Conservation (phyloP, 2,888 invertebrate species). For the Pycnomerus fuliginosus region DNA sequence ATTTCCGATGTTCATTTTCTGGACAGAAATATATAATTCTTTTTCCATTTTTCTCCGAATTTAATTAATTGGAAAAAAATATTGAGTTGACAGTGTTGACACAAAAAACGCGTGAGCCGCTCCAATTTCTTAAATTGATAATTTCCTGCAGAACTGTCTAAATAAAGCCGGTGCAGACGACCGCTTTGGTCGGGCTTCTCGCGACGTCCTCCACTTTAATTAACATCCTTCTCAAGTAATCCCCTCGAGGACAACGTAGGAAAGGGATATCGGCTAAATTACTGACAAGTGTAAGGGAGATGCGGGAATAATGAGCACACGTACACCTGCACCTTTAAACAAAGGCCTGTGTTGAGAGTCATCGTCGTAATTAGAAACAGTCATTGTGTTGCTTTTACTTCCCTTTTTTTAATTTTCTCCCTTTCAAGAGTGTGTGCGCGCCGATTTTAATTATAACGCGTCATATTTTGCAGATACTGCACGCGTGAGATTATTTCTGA, state of each 20-base stretch:
- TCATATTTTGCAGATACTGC: no score
- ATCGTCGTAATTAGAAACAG: constrained; percentile 32
- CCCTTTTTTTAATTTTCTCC: constrained; percentile 12
- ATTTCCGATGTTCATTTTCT: no score
- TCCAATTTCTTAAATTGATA: constrained; percentile 19
- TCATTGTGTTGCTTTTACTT: constrained; percentile 12
- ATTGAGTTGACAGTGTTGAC: no score
- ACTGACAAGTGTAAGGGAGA: constrained; percentile 24
- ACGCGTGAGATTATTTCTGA: no score
- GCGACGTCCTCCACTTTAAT: constrained; percentile 31
- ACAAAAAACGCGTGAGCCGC: no score
- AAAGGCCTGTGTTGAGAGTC: constrained; percentile 29
- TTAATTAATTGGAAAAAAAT: no score
- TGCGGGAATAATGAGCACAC: constrained; percentile 45
- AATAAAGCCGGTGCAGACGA: constrained; percentile 19
- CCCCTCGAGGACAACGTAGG: constrained; percentile 50
- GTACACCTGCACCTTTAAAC: constrained; percentile 47
- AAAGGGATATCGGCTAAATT: constrained; percentile 62
- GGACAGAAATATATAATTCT: no score
- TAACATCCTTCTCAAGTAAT: constrained; percentile 41
- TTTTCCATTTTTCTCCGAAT: no score
- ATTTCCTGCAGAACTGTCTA: constrained; percentile 14
- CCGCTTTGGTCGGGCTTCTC: constrained; percentile 17
- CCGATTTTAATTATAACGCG: constrained; percentile 20
- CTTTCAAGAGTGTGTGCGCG: not conserved